A percentile compares a stretch with the other conserved stretches of the same genome.
Conservation (phyloP, 2,888 invertebrate species). For the Rhingia rostrata region DNA sequence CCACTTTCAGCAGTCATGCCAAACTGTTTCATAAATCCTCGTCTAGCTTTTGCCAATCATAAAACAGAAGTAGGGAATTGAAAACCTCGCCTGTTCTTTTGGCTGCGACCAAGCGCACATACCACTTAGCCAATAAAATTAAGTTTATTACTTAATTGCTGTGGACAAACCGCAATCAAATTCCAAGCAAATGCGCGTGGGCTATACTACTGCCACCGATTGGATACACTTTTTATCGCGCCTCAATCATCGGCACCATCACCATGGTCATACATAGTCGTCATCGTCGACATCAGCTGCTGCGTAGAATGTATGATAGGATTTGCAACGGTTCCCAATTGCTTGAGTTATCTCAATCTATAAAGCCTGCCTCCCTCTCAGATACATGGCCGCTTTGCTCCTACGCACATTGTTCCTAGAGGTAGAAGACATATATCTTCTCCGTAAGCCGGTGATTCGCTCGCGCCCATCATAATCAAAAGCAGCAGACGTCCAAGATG, state of each 20-base stretch:
- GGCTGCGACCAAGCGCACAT: constrained; percentile 23
- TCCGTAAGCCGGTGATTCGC: constrained; percentile 42
- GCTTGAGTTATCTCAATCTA: constrained; percentile 61
- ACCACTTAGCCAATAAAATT: constrained; percentile 64
- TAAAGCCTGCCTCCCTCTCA: constrained; percentile 2
- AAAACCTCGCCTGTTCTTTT: not conserved
- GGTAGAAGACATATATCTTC: constrained; percentile 45
- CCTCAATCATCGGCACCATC: constrained; percentile 58
- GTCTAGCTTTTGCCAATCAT: constrained; percentile 1
- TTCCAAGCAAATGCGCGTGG: constrained; percentile 56
- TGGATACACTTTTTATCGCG: constrained; percentile 58
- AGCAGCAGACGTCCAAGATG: constrained; percentile 36
- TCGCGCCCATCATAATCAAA: constrained; percentile 60
- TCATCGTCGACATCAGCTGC: constrained; percentile 27
- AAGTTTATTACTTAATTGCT: constrained; percentile 73
- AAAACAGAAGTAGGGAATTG: constrained; percentile 44
- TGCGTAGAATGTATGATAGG: constrained; percentile 50
- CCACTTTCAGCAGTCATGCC: constrained; percentile 4
- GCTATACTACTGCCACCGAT: constrained; percentile 43
- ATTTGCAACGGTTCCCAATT: constrained; percentile 60
- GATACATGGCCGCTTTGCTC: constrained; percentile 48
- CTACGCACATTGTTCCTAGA: constrained; percentile 66
- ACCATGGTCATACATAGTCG: not conserved
- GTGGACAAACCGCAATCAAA: constrained; percentile 54
- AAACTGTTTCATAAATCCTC: constrained; percentile 29